Evolutionary conservation across 2,113 vertebrate genomes (phyloP).

Genomic region (Tretioscincus oriximinensis): DNA sequence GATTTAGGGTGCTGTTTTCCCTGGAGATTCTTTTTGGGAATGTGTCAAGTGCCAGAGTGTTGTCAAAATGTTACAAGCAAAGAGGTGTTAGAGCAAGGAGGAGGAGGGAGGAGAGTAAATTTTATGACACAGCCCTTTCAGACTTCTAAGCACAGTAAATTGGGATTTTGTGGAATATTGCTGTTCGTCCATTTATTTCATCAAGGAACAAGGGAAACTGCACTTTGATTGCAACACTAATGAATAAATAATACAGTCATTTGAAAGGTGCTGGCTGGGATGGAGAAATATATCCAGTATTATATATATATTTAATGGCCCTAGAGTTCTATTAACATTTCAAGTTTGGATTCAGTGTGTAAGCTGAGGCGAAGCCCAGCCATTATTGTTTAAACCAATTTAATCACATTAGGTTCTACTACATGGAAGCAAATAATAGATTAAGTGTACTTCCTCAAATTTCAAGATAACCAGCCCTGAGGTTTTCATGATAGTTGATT

Average conservation of each 20-base stretch:
- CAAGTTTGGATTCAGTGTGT: not conserved
- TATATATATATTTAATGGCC: slow-evolving; percentile 34
- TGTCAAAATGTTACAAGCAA: not conserved
- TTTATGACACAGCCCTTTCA: slow-evolving; percentile 30
- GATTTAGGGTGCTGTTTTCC: too few species aligned
- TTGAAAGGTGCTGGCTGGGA: slow-evolving; percentile 52
- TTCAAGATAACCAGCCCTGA: not conserved
- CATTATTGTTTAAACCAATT: not conserved
- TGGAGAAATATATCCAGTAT: slow-evolving; percentile 36
- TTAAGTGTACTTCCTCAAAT: not conserved
- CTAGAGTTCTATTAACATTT: slow-evolving; percentile 28
- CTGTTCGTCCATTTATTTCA: slow-evolving; percentile 64
- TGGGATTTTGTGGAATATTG: slow-evolving; percentile 48
- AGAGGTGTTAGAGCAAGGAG: not conserved
- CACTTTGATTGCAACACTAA: slow-evolving; percentile 48
- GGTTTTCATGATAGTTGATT: not conserved
- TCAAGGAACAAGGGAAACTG: slow-evolving; percentile 49
- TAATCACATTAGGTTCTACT: rapidly evolving
- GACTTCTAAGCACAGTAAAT: slow-evolving; percentile 47
- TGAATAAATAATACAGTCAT: slow-evolving; percentile 62
- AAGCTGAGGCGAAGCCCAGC: not conserved
- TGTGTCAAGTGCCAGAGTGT: too few species aligned
- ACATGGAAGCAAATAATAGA: not conserved
- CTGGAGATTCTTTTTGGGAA: too few species aligned
- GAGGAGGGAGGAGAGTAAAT: not conserved